Evolutionary conservation across 2,113 vertebrate genomes (phyloP).

Genomic region (Apistogramma diplotaenia): DNA sequence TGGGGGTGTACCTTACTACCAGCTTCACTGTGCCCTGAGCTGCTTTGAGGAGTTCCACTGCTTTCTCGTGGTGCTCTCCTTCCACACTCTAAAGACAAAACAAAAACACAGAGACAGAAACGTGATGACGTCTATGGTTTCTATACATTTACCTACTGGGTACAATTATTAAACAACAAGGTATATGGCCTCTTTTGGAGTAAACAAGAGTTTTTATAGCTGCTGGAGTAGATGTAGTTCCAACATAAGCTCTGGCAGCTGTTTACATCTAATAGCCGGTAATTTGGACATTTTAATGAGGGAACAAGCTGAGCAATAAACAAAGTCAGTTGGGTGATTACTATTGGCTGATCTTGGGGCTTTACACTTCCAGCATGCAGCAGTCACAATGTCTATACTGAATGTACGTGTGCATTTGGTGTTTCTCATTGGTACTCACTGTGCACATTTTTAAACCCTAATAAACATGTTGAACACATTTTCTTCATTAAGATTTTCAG

Average conservation of each 20-base stretch:
- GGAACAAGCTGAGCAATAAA: constrained; percentile 13
- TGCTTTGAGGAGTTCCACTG: constrained; percentile 95
- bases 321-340: constrained; percentile 24
- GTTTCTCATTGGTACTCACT: neutral
- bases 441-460: neutral
- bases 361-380: neutral
- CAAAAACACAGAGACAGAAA: neutral
- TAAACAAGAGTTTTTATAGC: constrained; percentile 19
- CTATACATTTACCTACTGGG: neutral
- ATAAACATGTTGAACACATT: neutral
- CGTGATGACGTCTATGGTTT: neutral
- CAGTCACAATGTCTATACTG: neutral
- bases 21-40: constrained; percentile 96
- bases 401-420: neutral
- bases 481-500: neutral
- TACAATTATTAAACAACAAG: neutral
- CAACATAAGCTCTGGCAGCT: neutral
- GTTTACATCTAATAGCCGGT: neutral
- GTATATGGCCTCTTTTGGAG: neutral
- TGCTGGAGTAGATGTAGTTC: neutral
- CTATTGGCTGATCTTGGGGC: neutral
- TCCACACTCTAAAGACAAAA: constrained; percentile 86
- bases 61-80: constrained; percentile 97
- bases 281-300: constrained; percentile 28
- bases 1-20: constrained; percentile 95